phyloP scores from a whole-genome alignment of 1,140 invertebrate genomes.

The Panulirus ornatus region DNA sequence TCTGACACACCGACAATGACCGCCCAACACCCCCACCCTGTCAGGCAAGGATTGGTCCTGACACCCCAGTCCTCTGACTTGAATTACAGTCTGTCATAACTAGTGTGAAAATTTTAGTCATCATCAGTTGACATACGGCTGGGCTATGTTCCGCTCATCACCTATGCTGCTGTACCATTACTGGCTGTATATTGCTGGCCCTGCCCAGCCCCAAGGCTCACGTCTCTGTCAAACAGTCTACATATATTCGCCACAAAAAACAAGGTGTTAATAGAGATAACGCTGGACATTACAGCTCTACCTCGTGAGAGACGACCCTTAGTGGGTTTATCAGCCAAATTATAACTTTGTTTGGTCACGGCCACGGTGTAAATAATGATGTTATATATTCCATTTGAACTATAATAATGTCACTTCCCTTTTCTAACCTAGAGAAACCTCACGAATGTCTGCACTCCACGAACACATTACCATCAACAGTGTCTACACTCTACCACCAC shows the following conservation, averaged over 20 bases:
- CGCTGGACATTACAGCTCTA: neutral
- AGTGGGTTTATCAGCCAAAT: neutral
- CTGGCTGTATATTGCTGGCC: neutral
- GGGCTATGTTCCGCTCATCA: neutral
- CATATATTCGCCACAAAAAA: neutral
- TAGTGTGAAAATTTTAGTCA: neutral
- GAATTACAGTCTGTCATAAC: too few relatives aligned
- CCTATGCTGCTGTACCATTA: neutral
- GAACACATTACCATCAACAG: too few relatives aligned
- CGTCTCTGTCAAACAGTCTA: neutral
- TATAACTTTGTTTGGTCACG: neutral
- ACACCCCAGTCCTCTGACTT: too few relatives aligned
- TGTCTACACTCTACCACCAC: too few relatives aligned
- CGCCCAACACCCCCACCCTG: too few relatives aligned
- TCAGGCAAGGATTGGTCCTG: too few relatives aligned
- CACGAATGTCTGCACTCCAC: neutral
- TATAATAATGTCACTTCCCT: neutral
- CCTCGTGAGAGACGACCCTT: neutral
- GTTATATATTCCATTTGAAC: neutral
- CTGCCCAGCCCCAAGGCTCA: neutral
- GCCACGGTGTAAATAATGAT: neutral
- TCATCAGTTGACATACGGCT: neutral
- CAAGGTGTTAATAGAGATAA: neutral
- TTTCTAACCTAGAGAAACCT: neutral
- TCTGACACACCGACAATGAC: too few relatives aligned